Evolutionary conservation across 2,113 vertebrate species (phyloP).

Genomic region (Muscicapa adusta): DNA sequence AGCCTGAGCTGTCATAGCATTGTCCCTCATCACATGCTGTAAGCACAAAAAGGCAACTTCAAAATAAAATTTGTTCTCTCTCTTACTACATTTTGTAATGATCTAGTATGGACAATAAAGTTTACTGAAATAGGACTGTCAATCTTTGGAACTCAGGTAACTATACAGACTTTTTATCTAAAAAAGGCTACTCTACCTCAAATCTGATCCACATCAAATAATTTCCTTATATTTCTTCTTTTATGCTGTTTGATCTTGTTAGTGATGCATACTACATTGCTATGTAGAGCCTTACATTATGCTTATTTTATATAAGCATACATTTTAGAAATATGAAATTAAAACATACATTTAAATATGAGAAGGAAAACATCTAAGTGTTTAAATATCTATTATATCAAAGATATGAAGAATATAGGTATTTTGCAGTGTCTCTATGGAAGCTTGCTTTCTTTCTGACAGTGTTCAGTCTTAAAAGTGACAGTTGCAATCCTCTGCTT

Average conservation of each 20-base stretch:
- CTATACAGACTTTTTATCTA: slow-evolving; percentile 35
- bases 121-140: slow-evolving; percentile 67
- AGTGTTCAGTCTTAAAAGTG: neutral
- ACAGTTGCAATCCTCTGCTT: neutral
- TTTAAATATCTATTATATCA: neutral
- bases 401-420: neutral
- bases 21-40: slow-evolving; percentile 72
- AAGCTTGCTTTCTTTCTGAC: neutral
- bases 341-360: neutral
- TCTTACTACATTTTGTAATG: slow-evolving; percentile 68
- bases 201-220: neutral
- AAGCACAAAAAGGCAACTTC: slow-evolving; percentile 74
- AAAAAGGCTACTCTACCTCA: slow-evolving; percentile 20
- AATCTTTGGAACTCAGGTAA: slow-evolving; percentile 62
- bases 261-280: neutral
- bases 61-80: slow-evolving; percentile 76
- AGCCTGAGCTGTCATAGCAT: slow-evolving; percentile 75
- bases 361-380: neutral
- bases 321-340: neutral
- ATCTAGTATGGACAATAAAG: slow-evolving; percentile 68
- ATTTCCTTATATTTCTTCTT: slow-evolving; percentile 9
- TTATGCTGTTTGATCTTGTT: neutral
- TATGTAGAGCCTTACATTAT: neutral
- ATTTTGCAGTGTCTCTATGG: neutral
- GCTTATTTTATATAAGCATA: neutral